phyloP scores from a whole-genome alignment of 2,888 invertebrate species.

The Abrostola tripartita region DNA sequence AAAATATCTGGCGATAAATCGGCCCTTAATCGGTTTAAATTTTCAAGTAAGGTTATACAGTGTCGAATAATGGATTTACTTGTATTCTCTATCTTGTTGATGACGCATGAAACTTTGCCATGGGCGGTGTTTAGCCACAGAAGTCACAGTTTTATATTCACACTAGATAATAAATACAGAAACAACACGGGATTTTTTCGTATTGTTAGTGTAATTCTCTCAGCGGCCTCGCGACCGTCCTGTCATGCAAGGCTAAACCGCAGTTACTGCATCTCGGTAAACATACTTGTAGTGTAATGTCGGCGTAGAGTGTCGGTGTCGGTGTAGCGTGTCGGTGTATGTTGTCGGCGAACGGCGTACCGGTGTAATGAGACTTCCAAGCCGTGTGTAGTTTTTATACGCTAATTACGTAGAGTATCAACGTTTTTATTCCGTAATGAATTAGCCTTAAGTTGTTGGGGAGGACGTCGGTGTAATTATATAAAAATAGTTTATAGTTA shows the following conservation, averaged over 20 bases:
- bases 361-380: conserved; percentile 42
- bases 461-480: background rate
- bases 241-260: conserved; percentile 30
- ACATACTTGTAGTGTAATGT: conserved; percentile 30
- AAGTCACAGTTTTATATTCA: conserved; percentile 10
- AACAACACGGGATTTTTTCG: conserved; percentile 18
- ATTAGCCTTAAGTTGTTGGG: background rate
- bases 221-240: conserved; percentile 6
- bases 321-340: conserved; percentile 34
- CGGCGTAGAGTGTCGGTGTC: conserved; percentile 32
- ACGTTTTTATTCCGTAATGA: conserved; percentile 5
- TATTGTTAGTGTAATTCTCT: conserved; percentile 29
- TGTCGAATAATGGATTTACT: too few relatives aligned
- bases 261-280: conserved; percentile 14
- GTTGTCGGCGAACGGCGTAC: conserved; percentile 26
- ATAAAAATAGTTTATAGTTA: background rate
- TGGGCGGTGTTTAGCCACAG: too few relatives aligned
- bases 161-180: conserved; percentile 1
- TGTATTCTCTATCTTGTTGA: too few relatives aligned
- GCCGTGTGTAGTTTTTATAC: conserved; percentile 37
- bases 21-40: too few relatives aligned
- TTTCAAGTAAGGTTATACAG: too few relatives aligned
- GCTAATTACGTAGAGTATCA: conserved; percentile 27
- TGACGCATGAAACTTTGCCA: too few relatives aligned
- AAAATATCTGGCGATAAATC: too few relatives aligned